A percentile compares a stretch with the other conserved stretches of the same genome.
phyloP scores from a whole-genome alignment of 2,888 invertebrate genomes.

The Drosophila histrio region DNA sequence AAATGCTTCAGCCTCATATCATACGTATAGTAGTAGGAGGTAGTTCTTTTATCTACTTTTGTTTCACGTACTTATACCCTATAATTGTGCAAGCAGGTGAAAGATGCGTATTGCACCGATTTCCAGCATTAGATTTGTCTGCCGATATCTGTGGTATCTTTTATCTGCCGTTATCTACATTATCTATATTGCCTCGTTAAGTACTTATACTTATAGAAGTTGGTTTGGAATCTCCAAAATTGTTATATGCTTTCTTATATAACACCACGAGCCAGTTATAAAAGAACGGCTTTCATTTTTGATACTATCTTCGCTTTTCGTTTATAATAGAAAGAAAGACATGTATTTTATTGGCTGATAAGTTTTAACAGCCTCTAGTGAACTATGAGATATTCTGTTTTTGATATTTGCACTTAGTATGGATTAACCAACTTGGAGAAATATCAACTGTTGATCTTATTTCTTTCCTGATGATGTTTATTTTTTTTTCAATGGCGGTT shows the following conservation, averaged over 20 bases:
- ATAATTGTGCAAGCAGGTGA: not conserved
- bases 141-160: too few species aligned
- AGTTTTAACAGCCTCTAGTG: not conserved
- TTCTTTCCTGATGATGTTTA: too few species aligned
- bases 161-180: not conserved
- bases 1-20: conserved; percentile 7
- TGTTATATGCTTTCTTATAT: not conserved
- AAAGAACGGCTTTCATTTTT: not conserved
- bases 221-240: not conserved
- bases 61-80: not conserved
- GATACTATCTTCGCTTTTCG: not conserved
- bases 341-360: not conserved
- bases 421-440: too few species aligned
- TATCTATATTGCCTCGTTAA: not conserved
- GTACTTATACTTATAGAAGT: too few species aligned
- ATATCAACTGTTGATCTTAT: too few species aligned
- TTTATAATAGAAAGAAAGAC: not conserved
- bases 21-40: too few species aligned
- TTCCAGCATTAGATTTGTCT: not conserved
- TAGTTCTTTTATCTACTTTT: not conserved
- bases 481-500: too few species aligned
- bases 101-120: not conserved
- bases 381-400: not conserved
- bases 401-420: not conserved
- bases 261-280: not conserved